These are phyloP conservation scores for Pelodiscus sinensis DNA, from an alignment of 2,113 vertebrate genomes.

Conservation along the genomic window DNA sequence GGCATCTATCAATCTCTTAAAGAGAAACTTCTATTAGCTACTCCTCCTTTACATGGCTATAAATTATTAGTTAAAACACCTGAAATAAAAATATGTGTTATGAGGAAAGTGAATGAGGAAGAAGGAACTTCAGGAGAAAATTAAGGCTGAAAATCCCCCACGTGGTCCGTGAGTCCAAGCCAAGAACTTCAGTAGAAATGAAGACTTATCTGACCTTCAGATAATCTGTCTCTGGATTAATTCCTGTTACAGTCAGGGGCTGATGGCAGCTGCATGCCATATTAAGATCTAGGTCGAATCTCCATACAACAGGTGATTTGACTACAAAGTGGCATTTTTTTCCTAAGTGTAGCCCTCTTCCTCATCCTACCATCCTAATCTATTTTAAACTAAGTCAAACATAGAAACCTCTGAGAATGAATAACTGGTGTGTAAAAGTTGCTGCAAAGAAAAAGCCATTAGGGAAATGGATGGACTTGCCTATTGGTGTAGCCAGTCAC, in stretches of 20 bases:
- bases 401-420: fast-evolving
- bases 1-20: constrained; percentile 41
- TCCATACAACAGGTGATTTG: not conserved
- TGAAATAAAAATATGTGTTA: not conserved
- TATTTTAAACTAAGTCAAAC: fast-evolving
- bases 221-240: not conserved
- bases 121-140: not conserved
- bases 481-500: not conserved
- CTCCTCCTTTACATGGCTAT: constrained; percentile 57
- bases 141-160: fast-evolving
- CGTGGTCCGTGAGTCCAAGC: not conserved
- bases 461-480: not conserved
- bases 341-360: not conserved
- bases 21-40: not conserved
- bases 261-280: constrained; percentile 9
- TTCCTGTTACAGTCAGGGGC: not conserved
- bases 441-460: not conserved
- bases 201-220: not conserved
- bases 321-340: not conserved
- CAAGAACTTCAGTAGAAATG: not conserved
- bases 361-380: not conserved
- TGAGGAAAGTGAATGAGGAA: not conserved
- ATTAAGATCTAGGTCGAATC: not conserved
- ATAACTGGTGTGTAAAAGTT: not conserved
- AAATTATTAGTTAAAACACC: constrained; percentile 11